phyloP scores from a whole-genome alignment of 2,797 vertebrate genomes.

The Anabacerthia variegaticeps region DNA sequence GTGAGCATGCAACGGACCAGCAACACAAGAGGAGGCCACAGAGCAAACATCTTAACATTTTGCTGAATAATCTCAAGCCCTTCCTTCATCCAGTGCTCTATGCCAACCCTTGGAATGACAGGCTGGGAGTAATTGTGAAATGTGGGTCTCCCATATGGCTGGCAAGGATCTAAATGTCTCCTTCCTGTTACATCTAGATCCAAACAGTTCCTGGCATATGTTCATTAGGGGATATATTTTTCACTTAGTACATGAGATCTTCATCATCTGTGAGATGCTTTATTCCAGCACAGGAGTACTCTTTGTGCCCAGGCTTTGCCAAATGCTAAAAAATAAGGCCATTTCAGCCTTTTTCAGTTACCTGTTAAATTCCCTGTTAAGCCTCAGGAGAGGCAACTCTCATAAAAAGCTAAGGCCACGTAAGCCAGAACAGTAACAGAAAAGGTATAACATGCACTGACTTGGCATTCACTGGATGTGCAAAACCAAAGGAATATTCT shows the following conservation, averaged over 20 bases:
- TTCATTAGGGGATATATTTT: conserved; percentile 40
- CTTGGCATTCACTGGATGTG: background rate
- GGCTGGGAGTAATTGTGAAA: conserved; percentile 6
- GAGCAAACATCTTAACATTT: background rate
- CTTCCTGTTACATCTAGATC: conserved; percentile 14
- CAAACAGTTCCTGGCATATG: conserved; percentile 17
- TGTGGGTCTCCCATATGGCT: conserved; percentile 25
- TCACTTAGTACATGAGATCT: background rate
- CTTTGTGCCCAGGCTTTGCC: background rate
- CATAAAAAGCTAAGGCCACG: background rate
- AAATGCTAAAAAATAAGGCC: background rate
- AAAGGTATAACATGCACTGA: background rate
- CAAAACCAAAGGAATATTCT: background rate
- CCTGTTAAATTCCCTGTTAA: background rate
- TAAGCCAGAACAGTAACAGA: background rate
- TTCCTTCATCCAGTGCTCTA: background rate
- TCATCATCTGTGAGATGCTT: conserved; percentile 7
- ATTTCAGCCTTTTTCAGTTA: background rate
- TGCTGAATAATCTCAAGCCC: conserved; percentile 46
- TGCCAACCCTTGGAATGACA: conserved; percentile 14
- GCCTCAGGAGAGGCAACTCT: background rate
- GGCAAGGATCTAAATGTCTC: conserved; percentile 26
- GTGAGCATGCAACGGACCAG: background rate
- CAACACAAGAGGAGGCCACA: background rate
- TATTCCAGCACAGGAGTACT: background rate